Percentiles rank a stretch among this genome's conserved stretches.
Evolutionary conservation across 2,797 vertebrate species (phyloP).

Genomic region (Eleutherodactylus coqui): DNA sequence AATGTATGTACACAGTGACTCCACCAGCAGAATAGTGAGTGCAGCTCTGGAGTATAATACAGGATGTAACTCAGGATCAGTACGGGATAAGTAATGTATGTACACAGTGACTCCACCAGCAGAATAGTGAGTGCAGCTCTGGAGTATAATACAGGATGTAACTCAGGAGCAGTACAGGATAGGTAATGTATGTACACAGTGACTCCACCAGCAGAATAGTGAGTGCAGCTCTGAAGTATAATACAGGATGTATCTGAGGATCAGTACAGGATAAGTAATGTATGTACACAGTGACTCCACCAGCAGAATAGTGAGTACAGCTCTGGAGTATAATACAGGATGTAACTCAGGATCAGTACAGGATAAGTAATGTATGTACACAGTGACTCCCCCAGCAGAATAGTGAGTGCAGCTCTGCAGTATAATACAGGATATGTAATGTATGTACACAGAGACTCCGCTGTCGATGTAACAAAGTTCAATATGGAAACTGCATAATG

Average conservation of each 20-base stretch:
- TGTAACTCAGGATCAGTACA: neutral
- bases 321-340: conserved; percentile 12
- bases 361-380: conserved; percentile 6
- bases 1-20: too few species aligned
- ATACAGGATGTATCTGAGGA: neutral
- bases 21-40: too few species aligned
- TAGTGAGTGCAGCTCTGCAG: conserved; percentile 1
- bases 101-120: neutral
- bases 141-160: neutral
- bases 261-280: conserved; percentile 2
- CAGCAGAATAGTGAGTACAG: neutral
- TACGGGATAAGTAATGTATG: neutral
- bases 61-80: too few species aligned
- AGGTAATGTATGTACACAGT: too few species aligned
- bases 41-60: neutral
- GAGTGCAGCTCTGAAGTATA: neutral
- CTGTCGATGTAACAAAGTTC: too few species aligned
- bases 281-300: conserved; percentile 6
- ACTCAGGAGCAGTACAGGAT: neutral
- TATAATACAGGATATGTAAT: conserved; percentile 7
- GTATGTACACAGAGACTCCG: neutral
- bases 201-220: conserved; percentile 3
- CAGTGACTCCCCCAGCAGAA: neutral
- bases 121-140: conserved; percentile 5
- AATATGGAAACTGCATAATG: neutral